Evolutionary conservation across 2,113 vertebrate species (phyloP).

Genomic region (Actenoides hombroni): DNA sequence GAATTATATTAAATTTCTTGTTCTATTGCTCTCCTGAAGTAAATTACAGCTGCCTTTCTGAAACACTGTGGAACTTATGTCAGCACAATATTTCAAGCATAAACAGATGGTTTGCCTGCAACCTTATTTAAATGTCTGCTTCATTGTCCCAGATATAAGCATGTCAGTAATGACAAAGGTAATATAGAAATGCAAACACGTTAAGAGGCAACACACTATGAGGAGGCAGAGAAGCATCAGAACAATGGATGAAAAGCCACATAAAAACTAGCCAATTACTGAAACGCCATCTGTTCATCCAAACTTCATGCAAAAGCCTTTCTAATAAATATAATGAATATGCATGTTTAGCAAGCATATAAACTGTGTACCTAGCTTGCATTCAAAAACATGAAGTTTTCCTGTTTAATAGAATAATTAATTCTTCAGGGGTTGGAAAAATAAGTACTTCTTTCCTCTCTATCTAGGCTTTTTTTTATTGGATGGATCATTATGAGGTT

Average conservation of each 20-base stretch:
- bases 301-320: not conserved
- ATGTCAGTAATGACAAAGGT: not conserved
- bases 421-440: not conserved
- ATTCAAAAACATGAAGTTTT: not conserved
- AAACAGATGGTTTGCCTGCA: not conserved
- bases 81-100: not conserved
- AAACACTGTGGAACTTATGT: not conserved
- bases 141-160: not conserved
- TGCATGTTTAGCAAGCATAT: no score
- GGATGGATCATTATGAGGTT: not conserved
- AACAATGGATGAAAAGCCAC: not conserved
- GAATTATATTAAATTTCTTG: not conserved
- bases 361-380: no score
- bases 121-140: not conserved
- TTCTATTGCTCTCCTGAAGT: not conserved
- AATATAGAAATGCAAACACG: not conserved
- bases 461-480: not conserved
- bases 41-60: not conserved
- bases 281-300: slow-evolving; percentile 11
- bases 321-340: no score
- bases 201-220: not conserved
- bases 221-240: not conserved
- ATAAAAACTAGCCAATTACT: not conserved
- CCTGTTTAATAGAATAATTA: not conserved
- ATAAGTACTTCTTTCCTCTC: not conserved